Evolutionary conservation across 2,113 vertebrate genomes (phyloP).

Genomic region (Fukomys damarensis): DNA sequence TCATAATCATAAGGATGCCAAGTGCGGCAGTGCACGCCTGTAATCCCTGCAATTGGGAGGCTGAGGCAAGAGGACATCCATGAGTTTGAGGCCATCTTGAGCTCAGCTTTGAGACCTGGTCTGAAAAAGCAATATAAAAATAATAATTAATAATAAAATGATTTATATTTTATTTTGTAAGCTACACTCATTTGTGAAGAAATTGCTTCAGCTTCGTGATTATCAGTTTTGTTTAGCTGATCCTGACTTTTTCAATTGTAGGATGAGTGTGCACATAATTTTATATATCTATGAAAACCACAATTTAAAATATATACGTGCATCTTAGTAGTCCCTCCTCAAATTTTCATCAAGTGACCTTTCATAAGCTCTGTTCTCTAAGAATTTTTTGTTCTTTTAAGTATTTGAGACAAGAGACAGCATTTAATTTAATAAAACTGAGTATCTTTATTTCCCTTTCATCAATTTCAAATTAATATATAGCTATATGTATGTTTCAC

Average conservation of each 20-base stretch:
- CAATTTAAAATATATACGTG: neutral
- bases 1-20: neutral
- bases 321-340: neutral
- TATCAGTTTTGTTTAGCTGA: neutral
- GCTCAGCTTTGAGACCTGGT: neutral
- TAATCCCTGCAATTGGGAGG: neutral
- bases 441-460: neutral
- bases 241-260: neutral
- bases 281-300: neutral
- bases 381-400: neutral
- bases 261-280: neutral
- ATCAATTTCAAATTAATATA: neutral
- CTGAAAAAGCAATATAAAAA: neutral
- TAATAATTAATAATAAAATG: neutral
- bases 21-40: neutral
- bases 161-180: neutral
- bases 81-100: neutral
- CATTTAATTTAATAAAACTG: neutral
- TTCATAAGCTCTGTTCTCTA: neutral
- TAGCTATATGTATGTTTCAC: neutral
- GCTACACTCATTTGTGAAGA: neutral
- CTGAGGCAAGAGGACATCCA: neutral
- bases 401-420: neutral
- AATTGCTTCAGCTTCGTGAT: neutral
- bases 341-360: neutral